Conservation (phyloP, 2,797 vertebrate genomes). For the Spinibarbus caldwelli region DNA sequence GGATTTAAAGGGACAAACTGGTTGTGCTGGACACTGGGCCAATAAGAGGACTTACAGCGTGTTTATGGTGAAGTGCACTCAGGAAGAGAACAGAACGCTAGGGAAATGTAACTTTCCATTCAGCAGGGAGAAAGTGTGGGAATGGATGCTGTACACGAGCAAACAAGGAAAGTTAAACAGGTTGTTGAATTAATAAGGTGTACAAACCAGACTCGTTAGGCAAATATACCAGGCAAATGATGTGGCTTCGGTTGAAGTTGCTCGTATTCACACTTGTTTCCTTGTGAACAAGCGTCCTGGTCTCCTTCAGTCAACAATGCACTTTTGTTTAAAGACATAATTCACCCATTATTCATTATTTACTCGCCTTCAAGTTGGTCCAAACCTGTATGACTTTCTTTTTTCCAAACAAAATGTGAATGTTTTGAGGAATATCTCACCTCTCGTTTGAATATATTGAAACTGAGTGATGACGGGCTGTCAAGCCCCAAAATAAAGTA, state of each 20-base stretch:
- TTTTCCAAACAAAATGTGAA: background rate
- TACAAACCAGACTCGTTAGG: slow-evolving; percentile 1
- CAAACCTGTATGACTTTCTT: background rate
- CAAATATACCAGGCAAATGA: slow-evolving; percentile 31
- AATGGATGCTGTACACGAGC: background rate
- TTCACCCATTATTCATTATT: background rate
- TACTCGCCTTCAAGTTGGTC: background rate
- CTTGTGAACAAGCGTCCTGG: background rate
- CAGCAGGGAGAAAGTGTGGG: background rate
- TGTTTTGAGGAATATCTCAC: background rate
- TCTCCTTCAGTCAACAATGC: background rate
- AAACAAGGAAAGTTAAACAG: background rate
- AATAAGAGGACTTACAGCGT: background rate
- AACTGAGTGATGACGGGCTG: background rate
- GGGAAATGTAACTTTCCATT: background rate
- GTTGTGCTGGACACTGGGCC: background rate
- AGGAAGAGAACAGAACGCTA: background rate
- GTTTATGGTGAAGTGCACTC: background rate
- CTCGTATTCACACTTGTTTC: background rate
- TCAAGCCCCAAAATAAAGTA: background rate
- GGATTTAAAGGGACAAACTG: slow-evolving; percentile 24
- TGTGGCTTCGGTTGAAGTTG: slow-evolving; percentile 16
- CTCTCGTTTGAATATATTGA: background rate
- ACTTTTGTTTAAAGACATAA: slow-evolving; percentile 5
- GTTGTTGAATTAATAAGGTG: slow-evolving; percentile 1